These are phyloP conservation scores for Leptinotarsa peninsularis DNA, from an alignment of 2,888 invertebrate species.

Conservation along the genomic window DNA sequence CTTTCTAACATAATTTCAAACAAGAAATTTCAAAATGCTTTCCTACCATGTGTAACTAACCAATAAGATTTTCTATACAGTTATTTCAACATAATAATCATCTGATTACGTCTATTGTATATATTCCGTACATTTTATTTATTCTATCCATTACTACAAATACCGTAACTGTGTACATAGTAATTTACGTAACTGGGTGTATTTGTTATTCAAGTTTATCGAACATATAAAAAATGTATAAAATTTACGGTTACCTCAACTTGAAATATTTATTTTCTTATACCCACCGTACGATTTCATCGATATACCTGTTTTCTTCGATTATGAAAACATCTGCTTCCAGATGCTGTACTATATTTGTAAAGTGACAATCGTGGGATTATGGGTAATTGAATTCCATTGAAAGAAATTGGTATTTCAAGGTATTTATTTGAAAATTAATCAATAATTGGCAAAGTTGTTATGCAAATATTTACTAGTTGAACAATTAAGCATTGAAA, in stretches of 20 bases:
- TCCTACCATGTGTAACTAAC: background rate
- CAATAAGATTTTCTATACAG: background rate
- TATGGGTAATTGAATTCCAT: background rate
- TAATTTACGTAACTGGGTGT: background rate
- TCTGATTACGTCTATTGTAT: slow-evolving; percentile 3
- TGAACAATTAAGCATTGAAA: no score
- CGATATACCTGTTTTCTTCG: background rate
- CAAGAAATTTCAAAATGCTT: background rate
- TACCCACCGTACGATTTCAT: background rate
- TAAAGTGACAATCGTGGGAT: background rate
- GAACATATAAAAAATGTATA: background rate
- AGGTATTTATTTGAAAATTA: background rate
- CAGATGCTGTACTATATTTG: background rate
- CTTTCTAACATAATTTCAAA: no score
- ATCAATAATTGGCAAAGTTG: background rate
- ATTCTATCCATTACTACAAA: slow-evolving; percentile 11
- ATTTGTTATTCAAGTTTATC: background rate
- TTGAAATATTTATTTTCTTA: background rate
- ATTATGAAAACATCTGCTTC: background rate
- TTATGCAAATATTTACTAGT: background rate
- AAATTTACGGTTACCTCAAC: background rate
- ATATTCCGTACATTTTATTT: slow-evolving; percentile 10
- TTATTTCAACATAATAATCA: slow-evolving; percentile 6
- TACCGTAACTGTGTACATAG: slow-evolving; percentile 6
- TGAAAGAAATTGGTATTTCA: background rate